Evolutionary conservation across 2,888 invertebrate species (phyloP).

Genomic region (Drosophila glabriapex): DNA sequence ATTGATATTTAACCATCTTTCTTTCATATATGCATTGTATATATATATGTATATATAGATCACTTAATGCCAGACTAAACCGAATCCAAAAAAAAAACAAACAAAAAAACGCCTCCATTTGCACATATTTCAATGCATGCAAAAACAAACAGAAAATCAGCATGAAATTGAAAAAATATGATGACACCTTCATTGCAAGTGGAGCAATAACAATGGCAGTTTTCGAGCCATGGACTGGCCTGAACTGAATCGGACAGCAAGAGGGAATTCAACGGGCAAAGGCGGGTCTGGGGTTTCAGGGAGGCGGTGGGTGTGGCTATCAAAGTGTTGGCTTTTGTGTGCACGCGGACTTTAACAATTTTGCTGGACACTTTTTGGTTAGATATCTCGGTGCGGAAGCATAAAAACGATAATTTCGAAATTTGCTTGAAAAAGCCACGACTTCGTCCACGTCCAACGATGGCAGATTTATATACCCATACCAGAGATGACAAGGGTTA

Average conservation of each 20-base stretch:
- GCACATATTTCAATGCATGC: slow-evolving; percentile 41
- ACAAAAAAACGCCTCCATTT: slow-evolving; percentile 23
- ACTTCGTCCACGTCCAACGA: slow-evolving; percentile 15
- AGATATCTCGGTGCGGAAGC: slow-evolving; percentile 41
- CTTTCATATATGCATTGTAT: neutral
- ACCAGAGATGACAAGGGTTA: neutral
- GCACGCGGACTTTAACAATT: slow-evolving; percentile 58
- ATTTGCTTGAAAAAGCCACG: slow-evolving; percentile 52
- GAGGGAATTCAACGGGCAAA: slow-evolving; percentile 15
- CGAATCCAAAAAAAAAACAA: neutral
- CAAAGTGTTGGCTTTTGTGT: slow-evolving; percentile 51
- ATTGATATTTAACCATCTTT: neutral
- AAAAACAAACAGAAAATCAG: slow-evolving; percentile 51
- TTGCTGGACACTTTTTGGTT: slow-evolving; percentile 45
- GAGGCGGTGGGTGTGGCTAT: slow-evolving; percentile 17
- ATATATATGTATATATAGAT: neutral
- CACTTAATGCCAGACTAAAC: neutral
- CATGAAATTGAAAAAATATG: slow-evolving; percentile 76
- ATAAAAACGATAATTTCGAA: slow-evolving; percentile 57
- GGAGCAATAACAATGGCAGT: slow-evolving; percentile 65
- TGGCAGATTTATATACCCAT: slow-evolving; percentile 27
- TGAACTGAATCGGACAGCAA: slow-evolving; percentile 25
- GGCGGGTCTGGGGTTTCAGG: neutral
- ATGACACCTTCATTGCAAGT: slow-evolving; percentile 75
- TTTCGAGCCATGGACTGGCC: slow-evolving; percentile 15